Percentiles rank a stretch among this genome's conserved stretches.
phyloP scores from a whole-genome alignment of 2,797 vertebrate species.

The Nyctibius grandis region DNA sequence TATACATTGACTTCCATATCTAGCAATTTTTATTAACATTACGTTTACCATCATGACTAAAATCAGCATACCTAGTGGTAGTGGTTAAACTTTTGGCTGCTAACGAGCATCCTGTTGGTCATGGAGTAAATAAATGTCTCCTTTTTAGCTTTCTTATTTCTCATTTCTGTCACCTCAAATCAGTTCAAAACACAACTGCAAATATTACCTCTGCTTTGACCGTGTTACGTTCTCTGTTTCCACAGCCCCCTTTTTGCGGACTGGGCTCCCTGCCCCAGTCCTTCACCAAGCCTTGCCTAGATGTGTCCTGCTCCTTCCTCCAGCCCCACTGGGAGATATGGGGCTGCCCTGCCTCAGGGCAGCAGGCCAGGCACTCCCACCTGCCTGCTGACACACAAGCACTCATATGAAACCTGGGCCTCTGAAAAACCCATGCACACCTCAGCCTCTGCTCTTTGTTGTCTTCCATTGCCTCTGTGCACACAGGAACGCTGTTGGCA shows the following conservation, averaged over 20 bases:
- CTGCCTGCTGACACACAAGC: neutral
- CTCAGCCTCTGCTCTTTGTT: neutral
- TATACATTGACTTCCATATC: neutral
- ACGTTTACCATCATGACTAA: neutral
- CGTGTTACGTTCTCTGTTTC: neutral
- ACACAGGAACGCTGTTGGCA: neutral
- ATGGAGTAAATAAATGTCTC: neutral
- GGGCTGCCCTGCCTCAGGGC: neutral
- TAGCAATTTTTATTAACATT: neutral
- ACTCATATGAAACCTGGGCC: neutral
- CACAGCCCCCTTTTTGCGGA: neutral
- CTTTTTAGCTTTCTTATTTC: neutral
- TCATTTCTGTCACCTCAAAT: neutral
- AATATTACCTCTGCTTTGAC: neutral
- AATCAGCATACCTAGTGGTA: neutral
- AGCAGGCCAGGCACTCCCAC: neutral
- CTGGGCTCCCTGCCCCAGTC: neutral
- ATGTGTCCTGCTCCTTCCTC: neutral
- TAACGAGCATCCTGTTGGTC: neutral
- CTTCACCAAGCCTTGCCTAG: neutral
- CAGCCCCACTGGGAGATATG: neutral
- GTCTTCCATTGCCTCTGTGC: neutral
- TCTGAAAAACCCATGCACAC: accelerated
- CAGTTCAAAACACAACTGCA: neutral
- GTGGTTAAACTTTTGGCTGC: neutral